Conservation (phyloP, 2,113 vertebrate genomes). For the Merops nubicus region DNA sequence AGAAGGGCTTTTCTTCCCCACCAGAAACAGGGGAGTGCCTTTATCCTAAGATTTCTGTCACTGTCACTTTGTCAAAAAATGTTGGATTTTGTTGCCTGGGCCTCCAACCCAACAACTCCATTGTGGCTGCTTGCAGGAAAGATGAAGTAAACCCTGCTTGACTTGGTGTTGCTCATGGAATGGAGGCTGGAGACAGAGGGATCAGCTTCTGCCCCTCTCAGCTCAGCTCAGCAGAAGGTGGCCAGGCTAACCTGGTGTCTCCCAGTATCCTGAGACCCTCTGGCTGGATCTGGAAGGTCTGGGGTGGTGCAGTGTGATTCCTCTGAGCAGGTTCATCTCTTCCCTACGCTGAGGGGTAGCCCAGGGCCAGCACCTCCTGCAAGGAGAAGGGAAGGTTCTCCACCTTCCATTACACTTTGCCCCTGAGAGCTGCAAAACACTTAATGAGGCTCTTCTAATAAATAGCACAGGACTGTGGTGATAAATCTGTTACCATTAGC, state of each 20-base stretch:
- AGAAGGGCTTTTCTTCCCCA: neutral
- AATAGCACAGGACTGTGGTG: neutral
- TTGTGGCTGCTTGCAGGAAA: neutral
- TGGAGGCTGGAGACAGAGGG: neutral
- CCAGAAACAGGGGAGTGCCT: neutral
- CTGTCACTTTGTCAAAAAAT: neutral
- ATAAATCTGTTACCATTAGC: slow-evolving; percentile 5
- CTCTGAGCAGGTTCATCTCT: neutral
- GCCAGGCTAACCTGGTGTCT: neutral
- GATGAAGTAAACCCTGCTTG: neutral
- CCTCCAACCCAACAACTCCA: neutral
- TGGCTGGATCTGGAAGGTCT: neutral
- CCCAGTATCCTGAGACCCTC: neutral
- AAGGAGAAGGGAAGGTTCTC: neutral
- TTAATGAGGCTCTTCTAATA: neutral
- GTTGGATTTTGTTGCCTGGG: neutral
- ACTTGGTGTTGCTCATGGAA: neutral
- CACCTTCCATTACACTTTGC: neutral
- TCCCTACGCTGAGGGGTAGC: neutral
- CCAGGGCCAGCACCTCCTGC: neutral
- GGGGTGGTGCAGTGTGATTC: neutral
- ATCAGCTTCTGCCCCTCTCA: neutral
- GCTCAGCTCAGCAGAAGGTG: neutral
- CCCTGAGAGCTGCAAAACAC: neutral
- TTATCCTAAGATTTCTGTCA: neutral